Conservation (phyloP, 2,113 vertebrate genomes). For the Callaeas wilsoni region DNA sequence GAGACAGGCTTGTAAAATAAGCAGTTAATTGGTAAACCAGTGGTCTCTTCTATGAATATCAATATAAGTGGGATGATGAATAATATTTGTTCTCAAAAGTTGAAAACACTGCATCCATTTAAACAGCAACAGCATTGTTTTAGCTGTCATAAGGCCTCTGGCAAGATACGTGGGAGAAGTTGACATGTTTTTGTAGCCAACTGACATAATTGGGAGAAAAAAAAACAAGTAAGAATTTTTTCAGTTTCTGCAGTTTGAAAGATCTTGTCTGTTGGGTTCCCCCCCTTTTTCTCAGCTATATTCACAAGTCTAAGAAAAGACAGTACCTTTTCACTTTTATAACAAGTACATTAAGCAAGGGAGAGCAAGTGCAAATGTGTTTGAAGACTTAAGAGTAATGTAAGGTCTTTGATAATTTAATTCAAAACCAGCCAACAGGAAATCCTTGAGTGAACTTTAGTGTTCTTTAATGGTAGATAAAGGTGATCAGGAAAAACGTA, state of each 20-base stretch:
- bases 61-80: not conserved
- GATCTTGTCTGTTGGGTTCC: not conserved
- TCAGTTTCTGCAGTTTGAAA: not conserved
- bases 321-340: not conserved
- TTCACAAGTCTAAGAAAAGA: not conserved
- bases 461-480: not conserved
- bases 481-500: not conserved
- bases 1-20: not conserved
- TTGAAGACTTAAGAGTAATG: not conserved
- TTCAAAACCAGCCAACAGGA: not conserved
- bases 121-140: slow-evolving; percentile 11
- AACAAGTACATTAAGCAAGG: not conserved
- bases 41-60: not conserved
- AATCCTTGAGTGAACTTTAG: not conserved
- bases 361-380: not conserved
- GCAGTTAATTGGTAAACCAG: not conserved
- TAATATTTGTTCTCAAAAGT: not conserved
- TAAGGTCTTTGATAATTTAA: not conserved
- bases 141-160: not conserved
- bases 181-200: slow-evolving; percentile 30
- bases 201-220: slow-evolving; percentile 18
- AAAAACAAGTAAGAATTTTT: not conserved
- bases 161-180: not conserved
- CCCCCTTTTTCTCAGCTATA: not conserved
- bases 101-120: not conserved